Conservation (phyloP, 2,113 vertebrate species). For the Pelecanoides urinatrix region DNA sequence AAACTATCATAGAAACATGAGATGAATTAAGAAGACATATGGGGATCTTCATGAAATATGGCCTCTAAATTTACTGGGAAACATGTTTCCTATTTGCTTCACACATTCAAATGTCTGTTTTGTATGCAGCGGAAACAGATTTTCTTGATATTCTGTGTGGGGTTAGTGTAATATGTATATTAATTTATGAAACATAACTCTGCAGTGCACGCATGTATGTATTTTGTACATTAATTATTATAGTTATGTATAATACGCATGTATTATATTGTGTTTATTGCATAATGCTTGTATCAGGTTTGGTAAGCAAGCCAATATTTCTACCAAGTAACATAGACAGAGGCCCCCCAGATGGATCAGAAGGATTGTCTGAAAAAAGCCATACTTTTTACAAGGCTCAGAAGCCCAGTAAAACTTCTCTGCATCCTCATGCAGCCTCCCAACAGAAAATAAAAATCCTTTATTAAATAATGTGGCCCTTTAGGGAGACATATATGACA, state of each 20-base stretch:
- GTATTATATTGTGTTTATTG: neutral
- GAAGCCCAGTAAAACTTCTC: conserved; percentile 52
- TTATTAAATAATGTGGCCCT: conserved; percentile 5
- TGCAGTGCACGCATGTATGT: neutral
- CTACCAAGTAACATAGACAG: neutral
- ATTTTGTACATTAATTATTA: neutral
- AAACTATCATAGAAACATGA: neutral
- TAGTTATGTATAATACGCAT: neutral
- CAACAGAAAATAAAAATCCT: conserved; percentile 21
- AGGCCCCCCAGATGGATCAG: conserved; percentile 61
- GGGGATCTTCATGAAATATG: conserved; percentile 16
- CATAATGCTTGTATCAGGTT: neutral
- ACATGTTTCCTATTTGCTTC: conserved; percentile 65
- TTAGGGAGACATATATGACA: conserved; percentile 17
- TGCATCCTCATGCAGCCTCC: conserved; percentile 22
- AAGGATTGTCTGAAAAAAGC: neutral
- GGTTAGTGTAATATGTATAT: neutral
- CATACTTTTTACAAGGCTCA: conserved; percentile 54
- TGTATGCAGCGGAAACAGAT: conserved; percentile 30
- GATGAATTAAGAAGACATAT: conserved; percentile 50
- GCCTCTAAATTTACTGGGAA: conserved; percentile 21
- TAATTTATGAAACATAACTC: neutral
- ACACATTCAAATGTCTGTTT: conserved; percentile 7
- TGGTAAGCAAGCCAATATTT: conserved; percentile 19
- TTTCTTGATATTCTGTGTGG: neutral